Conservation (phyloP, 2,113 vertebrate species). For the Mormyrus iriodes region DNA sequence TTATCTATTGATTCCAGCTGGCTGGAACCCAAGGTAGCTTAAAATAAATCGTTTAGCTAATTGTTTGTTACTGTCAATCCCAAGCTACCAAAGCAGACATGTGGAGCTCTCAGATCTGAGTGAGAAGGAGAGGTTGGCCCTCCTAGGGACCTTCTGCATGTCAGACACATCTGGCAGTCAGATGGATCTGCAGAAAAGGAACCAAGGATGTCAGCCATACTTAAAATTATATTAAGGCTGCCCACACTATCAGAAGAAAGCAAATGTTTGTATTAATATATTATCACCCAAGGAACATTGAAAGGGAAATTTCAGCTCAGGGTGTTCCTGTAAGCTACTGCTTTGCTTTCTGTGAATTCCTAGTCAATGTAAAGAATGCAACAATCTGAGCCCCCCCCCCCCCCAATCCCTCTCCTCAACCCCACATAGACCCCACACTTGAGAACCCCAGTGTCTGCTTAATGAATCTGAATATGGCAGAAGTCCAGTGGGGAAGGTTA, state of each 20-base stretch:
- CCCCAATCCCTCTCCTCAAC: neutral
- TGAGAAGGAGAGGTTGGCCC: neutral
- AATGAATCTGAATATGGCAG: neutral
- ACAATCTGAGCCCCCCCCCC: neutral
- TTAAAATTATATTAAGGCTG: neutral
- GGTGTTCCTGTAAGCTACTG: neutral
- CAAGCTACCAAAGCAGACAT: neutral
- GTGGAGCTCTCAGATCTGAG: neutral
- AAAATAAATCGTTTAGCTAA: neutral
- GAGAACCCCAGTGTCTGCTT: neutral
- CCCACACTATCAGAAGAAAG: neutral
- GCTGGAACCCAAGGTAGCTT: neutral
- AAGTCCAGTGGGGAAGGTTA: neutral
- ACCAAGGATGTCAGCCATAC: neutral
- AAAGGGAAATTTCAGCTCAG: neutral
- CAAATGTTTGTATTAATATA: neutral
- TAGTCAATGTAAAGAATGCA: neutral
- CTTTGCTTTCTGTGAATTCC: neutral
- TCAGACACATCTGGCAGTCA: constrained; percentile 24
- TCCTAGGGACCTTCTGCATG: constrained; percentile 13
- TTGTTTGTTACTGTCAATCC: neutral
- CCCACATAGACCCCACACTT: neutral
- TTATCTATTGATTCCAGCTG: neutral
- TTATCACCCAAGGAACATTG: neutral
- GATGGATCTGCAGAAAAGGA: constrained; percentile 4